Evolutionary conservation across 2,888 invertebrate species (phyloP).

Genomic region (Helobdella robusta): DNA sequence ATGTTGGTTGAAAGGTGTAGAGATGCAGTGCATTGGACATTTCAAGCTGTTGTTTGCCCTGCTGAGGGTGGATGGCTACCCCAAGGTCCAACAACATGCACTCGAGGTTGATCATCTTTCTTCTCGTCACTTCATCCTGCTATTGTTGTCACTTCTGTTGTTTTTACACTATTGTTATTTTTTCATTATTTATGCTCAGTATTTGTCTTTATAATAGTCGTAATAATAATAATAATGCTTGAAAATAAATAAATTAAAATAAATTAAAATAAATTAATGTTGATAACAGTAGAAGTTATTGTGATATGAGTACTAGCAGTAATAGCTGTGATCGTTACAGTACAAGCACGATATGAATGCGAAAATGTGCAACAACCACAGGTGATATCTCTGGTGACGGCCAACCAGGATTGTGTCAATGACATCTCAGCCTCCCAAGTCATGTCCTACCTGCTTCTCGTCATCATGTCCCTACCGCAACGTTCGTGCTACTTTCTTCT

Average conservation of each 20-base stretch:
- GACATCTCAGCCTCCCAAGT: slow-evolving; percentile 84
- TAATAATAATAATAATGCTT: background rate
- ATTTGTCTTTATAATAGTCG: background rate
- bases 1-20: slow-evolving; percentile 66
- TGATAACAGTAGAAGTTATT: background rate
- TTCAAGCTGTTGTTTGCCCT: slow-evolving; percentile 80
- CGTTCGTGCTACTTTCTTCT: slow-evolving; percentile 38
- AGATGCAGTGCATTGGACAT: slow-evolving; percentile 90
- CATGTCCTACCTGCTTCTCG: slow-evolving; percentile 62
- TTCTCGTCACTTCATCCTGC: background rate
- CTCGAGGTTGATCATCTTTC: slow-evolving; percentile 56
- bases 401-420: slow-evolving; percentile 87
- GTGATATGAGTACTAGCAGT: background rate
- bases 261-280: background rate
- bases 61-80: slow-evolving; percentile 58
- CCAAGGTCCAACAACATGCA: slow-evolving; percentile 63
- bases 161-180: background rate
- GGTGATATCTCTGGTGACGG: slow-evolving; percentile 60
- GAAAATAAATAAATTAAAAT: background rate
- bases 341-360: too few relatives aligned
- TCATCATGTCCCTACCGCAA: slow-evolving; percentile 51
- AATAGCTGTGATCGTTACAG: too few relatives aligned
- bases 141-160: background rate
- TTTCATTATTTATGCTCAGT: background rate
- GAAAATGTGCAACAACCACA: slow-evolving; percentile 33